Percentiles rank a stretch among this genome's conserved stretches.
These are phyloP conservation scores for Propithecus coquereli DNA, from an alignment of 2,113 vertebrate species.

Conservation along the genomic window DNA sequence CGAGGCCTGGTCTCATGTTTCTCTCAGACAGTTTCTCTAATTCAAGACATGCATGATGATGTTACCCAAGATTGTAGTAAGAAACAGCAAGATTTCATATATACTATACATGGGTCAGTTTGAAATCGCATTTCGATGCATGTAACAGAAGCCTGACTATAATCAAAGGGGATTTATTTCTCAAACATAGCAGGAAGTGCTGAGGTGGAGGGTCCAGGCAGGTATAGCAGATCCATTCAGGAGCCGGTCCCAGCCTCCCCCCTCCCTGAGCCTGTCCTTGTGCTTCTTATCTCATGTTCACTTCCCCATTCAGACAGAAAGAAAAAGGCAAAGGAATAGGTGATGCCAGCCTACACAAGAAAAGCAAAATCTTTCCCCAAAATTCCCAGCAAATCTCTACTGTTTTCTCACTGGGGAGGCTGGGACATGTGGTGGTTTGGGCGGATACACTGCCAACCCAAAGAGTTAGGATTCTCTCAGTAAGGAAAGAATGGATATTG, in stretches of 20 bases:
- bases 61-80: neutral
- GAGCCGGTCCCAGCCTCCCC: neutral
- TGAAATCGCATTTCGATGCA: neutral
- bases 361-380: neutral
- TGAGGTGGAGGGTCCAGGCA: neutral
- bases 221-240: neutral
- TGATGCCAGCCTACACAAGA: neutral
- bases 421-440: too few species aligned
- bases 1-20: neutral
- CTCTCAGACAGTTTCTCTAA: neutral
- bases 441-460: neutral
- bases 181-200: neutral
- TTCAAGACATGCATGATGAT: neutral
- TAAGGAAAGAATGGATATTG: neutral
- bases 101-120: rapidly evolving
- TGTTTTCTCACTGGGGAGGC: neutral
- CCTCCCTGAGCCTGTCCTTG: too few species aligned
- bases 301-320: neutral
- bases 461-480: neutral
- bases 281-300: neutral
- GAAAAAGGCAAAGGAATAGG: neutral
- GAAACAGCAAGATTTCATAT: neutral
- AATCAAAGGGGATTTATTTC: neutral
- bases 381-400: neutral
- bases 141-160: neutral